These are phyloP conservation scores for Tretioscincus oriximinensis DNA, from an alignment of 2,113 vertebrate species.

Conservation along the genomic window DNA sequence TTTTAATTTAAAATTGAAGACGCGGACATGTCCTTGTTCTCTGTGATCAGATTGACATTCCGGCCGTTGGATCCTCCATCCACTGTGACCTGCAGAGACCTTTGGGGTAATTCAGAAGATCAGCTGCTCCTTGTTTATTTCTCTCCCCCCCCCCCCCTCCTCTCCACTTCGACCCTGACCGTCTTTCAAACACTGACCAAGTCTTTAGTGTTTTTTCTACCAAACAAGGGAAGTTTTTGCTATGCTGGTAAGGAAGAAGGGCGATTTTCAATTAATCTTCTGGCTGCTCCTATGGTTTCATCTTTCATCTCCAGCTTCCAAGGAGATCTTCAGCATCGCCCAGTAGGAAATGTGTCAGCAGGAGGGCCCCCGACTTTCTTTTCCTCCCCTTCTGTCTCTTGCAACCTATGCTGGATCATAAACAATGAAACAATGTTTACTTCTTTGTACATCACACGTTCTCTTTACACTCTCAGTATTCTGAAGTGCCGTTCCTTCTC, in stretches of 20 bases:
- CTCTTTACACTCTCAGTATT: constrained; percentile 33
- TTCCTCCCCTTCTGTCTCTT: background rate
- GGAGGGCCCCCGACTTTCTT: constrained; percentile 22
- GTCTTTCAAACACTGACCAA: background rate
- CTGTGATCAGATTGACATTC: constrained; percentile 12
- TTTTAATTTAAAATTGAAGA: too few species aligned
- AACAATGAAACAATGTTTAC: background rate
- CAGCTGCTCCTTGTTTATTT: accelerated
- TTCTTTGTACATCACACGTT: constrained; percentile 36
- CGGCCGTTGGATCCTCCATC: background rate
- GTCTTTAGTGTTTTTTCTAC: constrained; percentile 31
- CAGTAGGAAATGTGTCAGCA: constrained; percentile 19
- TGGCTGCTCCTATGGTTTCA: constrained; percentile 33
- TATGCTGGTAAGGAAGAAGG: constrained; percentile 9
- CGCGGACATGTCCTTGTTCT: too few species aligned
- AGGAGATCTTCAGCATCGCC: constrained; percentile 26
- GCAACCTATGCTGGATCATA: constrained; percentile 52
- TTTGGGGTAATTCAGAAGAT: constrained; percentile 1
- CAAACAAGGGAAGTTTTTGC: constrained; percentile 38
- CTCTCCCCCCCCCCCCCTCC: background rate
- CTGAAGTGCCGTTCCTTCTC: constrained; percentile 42
- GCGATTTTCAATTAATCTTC: constrained; percentile 57
- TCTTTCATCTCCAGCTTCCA: constrained; percentile 25
- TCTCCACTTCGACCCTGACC: background rate
- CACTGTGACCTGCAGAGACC: background rate